Evolutionary conservation across 2,113 vertebrate genomes (phyloP).

Genomic region (Pseudorhombus dupliciocellatus): DNA sequence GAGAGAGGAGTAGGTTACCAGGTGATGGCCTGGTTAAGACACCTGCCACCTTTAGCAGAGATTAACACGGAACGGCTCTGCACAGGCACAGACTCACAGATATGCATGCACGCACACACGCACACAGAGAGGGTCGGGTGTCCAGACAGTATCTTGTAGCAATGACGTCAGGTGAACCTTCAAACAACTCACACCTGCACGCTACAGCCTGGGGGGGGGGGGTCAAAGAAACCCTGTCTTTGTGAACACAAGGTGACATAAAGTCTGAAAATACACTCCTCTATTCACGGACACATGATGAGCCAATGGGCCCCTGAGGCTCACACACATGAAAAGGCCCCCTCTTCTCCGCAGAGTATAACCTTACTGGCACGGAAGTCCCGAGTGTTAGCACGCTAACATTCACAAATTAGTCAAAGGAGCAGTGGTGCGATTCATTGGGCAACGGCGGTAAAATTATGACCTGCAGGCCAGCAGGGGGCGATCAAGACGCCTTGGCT

Average conservation of each 20-base stretch:
- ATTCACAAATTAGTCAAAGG: too few species aligned
- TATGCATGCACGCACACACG: neutral
- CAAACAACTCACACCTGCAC: slow-evolving; percentile 53
- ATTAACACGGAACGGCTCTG: slow-evolving; percentile 72
- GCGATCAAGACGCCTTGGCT: too few species aligned
- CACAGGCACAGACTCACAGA: slow-evolving; percentile 26
- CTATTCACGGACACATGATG: slow-evolving; percentile 5
- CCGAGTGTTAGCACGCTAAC: too few species aligned
- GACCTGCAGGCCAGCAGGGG: too few species aligned
- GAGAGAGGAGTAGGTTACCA: slow-evolving; percentile 64
- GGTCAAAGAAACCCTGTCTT: slow-evolving; percentile 28
- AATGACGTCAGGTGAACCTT: slow-evolving; percentile 48
- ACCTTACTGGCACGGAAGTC: neutral
- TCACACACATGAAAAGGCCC: neutral
- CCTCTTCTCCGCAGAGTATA: neutral
- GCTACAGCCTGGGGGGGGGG: slow-evolving; percentile 1
- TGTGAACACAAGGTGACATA: neutral
- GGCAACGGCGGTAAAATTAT: too few species aligned
- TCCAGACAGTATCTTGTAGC: slow-evolving; percentile 47
- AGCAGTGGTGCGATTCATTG: too few species aligned
- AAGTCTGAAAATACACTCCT: neutral
- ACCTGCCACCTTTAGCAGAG: slow-evolving; percentile 76
- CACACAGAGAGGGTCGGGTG: slow-evolving; percentile 1
- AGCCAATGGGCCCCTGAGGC: neutral
- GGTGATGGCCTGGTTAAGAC: slow-evolving; percentile 77